Percentiles rank a stretch among this genome's conserved stretches.
These are phyloP conservation scores for Gobio gobio DNA, from an alignment of 2,113 vertebrate species.

Conservation along the genomic window DNA sequence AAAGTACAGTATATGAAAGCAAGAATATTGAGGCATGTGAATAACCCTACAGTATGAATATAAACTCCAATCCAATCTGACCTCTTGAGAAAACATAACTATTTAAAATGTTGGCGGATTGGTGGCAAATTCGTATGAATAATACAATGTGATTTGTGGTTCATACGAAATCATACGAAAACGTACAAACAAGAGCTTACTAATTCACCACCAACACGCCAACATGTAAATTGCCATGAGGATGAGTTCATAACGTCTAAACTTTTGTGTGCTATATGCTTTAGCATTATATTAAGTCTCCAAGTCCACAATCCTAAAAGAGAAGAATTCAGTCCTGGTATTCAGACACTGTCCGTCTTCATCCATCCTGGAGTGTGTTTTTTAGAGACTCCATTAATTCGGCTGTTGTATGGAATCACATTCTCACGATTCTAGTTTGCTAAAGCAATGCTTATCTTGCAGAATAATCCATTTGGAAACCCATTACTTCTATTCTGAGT, in stretches of 20 bases:
- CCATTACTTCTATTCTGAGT: conserved; percentile 18
- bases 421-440: neutral
- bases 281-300: neutral
- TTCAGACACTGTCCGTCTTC: neutral
- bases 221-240: neutral
- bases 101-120: neutral
- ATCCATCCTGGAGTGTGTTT: neutral
- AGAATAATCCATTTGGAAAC: neutral
- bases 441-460: neutral
- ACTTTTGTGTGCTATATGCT: neutral
- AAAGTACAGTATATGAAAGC: neutral
- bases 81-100: neutral
- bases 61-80: neutral
- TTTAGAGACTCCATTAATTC: neutral
- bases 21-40: neutral
- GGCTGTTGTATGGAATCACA: neutral
- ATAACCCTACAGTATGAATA: neutral
- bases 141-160: neutral
- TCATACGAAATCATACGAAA: neutral
- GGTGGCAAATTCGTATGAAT: neutral
- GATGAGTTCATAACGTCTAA: neutral
- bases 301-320: neutral
- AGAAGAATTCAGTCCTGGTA: neutral
- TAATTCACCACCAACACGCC: neutral
- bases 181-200: neutral